Evolutionary conservation across 2,888 invertebrate genomes (phyloP), one percentile per base, ranked within the genome.

Genomic region (Drosophila diplacantha): DNA sequence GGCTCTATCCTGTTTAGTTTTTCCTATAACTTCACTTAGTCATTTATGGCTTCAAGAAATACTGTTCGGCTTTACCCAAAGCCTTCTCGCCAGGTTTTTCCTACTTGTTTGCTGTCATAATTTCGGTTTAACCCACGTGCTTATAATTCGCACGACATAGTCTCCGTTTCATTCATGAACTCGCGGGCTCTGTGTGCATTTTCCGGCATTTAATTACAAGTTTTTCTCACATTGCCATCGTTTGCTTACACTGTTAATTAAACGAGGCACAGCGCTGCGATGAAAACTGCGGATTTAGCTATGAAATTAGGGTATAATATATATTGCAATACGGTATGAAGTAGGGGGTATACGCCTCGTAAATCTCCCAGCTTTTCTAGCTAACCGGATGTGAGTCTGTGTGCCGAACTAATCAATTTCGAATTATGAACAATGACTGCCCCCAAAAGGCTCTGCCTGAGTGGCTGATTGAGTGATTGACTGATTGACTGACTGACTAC

Each of bases 381-480:
- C 55, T 37, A 79, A 53, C 80, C 82, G 79, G 81, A 82, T 82
- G 72, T 69, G 39, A 73, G 56, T 20, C 44, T 20, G 14, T 46
- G 44, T 54, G 59, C 53, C 69, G 69, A 66, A 65, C 69, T 58
- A 74, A 66, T 74, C 82, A 82, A 63, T 73, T 74, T 76, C 47
- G 46, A 75, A 81, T 75, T 78, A 81, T 75, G 74, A 79, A 74
- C 78, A 75, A 73, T 75, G 65, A 64, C 55, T 68, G 71, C 61
- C 67, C 65, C 71, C 69, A 73, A 78, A 71, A 62, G 47, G 53
- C 63, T 41, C 46, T 49, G 46, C 24, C 24, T 56, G 57, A 34
- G 32, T 59, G 66, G 31, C 24, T 50, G 55, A 53, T 50, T 53
- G 50, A 63, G n/a, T 49, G 65, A 43, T 26, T 22, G 22, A 22